Evolutionary conservation across 2,797 vertebrate species (phyloP), one percentile per base, ranked within the genome.

Genomic region (Intellagama lesueurii): DNA sequence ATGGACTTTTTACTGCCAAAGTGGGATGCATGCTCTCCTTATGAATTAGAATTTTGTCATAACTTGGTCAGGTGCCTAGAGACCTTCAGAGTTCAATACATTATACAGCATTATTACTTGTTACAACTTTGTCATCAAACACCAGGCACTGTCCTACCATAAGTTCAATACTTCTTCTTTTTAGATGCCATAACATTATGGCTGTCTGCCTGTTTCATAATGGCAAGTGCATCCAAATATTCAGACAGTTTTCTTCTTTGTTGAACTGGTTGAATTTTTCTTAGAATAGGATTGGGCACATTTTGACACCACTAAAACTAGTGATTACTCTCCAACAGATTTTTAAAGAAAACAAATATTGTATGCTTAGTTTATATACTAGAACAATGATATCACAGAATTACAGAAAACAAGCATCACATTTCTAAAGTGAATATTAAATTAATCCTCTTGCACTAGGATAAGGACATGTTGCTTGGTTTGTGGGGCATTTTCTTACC

Each of bases 71-170:
- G 52, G 66, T 90, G 64, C 81, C 83, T 81, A 26, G 83, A 88
- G 72, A 83, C 47, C 72, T 86, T 85, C 56, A 76, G 83, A 82
- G 49, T 82, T 91, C 64, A 81, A 76, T 72, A 72, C 56, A 85
- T 82, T 88, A 85, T 76, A 81, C 44, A 69, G 32, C 64, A 81
- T 77, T 88, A 88, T 88, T 85, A 52, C 77, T 85, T 90, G 79
- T 77, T 81, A 77, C 44, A 77, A 81, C 81, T 80, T 75, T 88
- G 32, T 81, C 76, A 66, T 77, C 32, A 49, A 4, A 47, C 14
- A n/a, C 52, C 32, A 80, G 47, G 72, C 87, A 49, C 70, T 86
- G 2, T 3, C 35, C 7, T 22, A 81, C 1, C 16, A 0, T 83
- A 89, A 88, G 56, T 76, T 64, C 12, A 88, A 40, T 40, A 30